Base-by-base conservation (phyloP, 2,797 vertebrate genomes). In the Spinibarbus caldwelli region DNA sequence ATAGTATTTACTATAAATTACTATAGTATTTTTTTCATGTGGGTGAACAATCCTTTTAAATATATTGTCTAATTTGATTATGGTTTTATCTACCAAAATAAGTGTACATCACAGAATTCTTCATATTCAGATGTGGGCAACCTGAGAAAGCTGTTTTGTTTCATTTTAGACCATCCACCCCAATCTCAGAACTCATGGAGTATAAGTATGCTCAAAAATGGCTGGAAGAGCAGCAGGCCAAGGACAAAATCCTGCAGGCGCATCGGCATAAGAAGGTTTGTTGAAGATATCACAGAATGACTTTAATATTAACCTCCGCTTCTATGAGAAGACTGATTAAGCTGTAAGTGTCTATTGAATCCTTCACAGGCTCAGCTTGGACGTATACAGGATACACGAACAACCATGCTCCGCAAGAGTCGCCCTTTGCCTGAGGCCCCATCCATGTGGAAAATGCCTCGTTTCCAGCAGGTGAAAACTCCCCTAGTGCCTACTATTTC, bases 191-290 rank as follows among this genome's bases (percentile, higher is more conserved):
- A 14, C 41, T 97, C 49, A 88, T 97, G 38, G 95, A 96, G 43
- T 94, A 96, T 85, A 95, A 89, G 71, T 96, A 94, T 85, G 93
- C 93, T 89, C 93, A 95, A 80, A 88, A 92, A 15, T 97, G 96
- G 96, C 89, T 96, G 86, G 93, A 96, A 41, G 89, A 94, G 1
- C 96, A 96, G 85, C 94, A 93, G 78, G 78, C 67, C 71, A 89
- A 52, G 80, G 88, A 90, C 76, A 36, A 90, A 91, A 82, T 45
- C 11, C 82, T 83, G 23, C 84, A 88, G 78, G 88, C 85, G 29
- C 81, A 77, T 8, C 90, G 1, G 23, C 85, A 62, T 90, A 93
- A 78, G 86, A 87, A 68, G 89, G 91, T 92, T 49, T 71, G 78
- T 54, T 76, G 29, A 84, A 14, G 75, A 68, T 34, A 31, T 43